phyloP scores from a whole-genome alignment of 2,797 vertebrate species.

The Salarias fasciatus region DNA sequence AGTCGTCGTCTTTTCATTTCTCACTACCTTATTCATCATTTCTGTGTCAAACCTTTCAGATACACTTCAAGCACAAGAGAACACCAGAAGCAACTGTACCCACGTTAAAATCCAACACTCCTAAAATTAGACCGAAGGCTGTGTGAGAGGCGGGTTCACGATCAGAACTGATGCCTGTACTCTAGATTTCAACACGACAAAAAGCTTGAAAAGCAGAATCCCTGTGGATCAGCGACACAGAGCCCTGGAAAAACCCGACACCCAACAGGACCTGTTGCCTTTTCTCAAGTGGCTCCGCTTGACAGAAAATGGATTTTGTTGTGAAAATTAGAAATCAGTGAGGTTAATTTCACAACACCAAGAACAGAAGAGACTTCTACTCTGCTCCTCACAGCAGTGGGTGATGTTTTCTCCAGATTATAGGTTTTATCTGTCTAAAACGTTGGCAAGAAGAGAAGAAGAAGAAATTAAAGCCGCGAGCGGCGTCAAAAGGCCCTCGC shows the following conservation, averaged over 20 bases:
- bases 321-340: constrained; percentile 7
- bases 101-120: not conserved
- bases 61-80: too few relatives aligned
- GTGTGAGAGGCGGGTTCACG: too few relatives aligned
- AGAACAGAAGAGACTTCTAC: constrained; percentile 1
- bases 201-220: not conserved
- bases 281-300: not conserved
- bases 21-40: not conserved
- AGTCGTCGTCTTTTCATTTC: not conserved
- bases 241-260: not conserved
- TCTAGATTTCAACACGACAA: not conserved
- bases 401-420: not conserved
- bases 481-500: too few relatives aligned
- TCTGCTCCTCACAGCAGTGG: too few relatives aligned
- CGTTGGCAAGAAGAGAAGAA: too few relatives aligned
- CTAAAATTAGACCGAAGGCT: too few relatives aligned
- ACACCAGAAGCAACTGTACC: not conserved
- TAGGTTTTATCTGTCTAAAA: too few relatives aligned
- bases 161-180: not conserved
- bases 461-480: too few relatives aligned
- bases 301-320: not conserved
- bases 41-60: not conserved
- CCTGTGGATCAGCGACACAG: not conserved
- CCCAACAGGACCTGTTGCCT: not conserved
- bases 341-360: not conserved